Evolutionary conservation across 2,888 invertebrate species (phyloP), one percentile per base, ranked within the genome.

Genomic region (Nemapogon koenigi): DNA sequence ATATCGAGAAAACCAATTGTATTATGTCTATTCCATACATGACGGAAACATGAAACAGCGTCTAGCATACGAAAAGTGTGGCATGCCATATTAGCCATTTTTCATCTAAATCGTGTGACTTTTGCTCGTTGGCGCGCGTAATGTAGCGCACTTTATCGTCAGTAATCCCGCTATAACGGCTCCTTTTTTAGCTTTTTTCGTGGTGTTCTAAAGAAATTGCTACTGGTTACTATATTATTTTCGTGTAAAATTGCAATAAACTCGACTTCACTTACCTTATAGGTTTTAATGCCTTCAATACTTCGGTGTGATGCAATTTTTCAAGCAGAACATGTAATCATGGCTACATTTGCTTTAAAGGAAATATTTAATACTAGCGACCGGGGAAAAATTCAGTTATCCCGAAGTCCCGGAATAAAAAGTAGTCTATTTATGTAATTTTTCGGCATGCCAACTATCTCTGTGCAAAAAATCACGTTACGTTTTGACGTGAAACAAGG

Each of bases 31-130:
- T 28, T 10, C 19, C 6, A 19, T 33, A 33, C 19, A 19, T 3
- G 19, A 14, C 11, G 19, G 11, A 18, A 18, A 33, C 35, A 14
- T 27, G 11, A 25, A 14, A 11, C 11, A 27, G 13, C 14, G 28
- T 2, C 16, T 35, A 16, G 11, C 16, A 19, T 22, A 35, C 28
- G 16, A 14, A 27, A 37, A 37, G 37, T 37, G 18, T 27, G 28
- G 47, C 50, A 53, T 54, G 50, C 53, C 57, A 59, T 61, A 59
- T 53, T 55, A 55, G 50, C 55, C 59, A 65, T 67, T 57, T 62
- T 55, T 66, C 68, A 65, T 62, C 55, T 62, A 59, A 65, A 65
- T 64, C 52, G 63, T 53, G 59, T 51, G 65, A 63, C 60, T 63
- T 62, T 54, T 55, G 52, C 52, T 52, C 58, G 53, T 54, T 59